phyloP scores from a whole-genome alignment of 1,140 invertebrate species.

The Diabrotica undecimpunctata region DNA sequence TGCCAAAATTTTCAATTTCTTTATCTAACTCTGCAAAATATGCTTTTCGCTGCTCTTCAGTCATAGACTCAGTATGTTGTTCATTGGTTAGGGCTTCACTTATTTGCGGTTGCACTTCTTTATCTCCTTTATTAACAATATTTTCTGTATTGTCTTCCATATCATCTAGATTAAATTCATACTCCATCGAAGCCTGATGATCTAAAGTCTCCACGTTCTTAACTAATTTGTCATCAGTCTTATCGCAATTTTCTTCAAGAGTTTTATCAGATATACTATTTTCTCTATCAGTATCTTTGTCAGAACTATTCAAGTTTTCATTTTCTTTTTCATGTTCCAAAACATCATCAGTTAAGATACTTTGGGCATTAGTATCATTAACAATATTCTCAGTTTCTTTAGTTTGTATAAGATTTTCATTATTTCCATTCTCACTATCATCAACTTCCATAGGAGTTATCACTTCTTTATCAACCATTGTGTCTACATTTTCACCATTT shows the following conservation, averaged over 20 bases:
- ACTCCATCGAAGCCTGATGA: constrained; percentile 21
- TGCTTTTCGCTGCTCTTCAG: not conserved
- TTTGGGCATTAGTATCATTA: not conserved
- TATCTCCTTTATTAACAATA: not conserved
- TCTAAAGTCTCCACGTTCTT: not conserved
- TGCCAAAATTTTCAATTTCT: constrained; percentile 28
- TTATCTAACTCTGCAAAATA: constrained; percentile 22
- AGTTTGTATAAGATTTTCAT: not conserved
- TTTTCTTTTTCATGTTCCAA: not conserved
- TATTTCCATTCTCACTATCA: not conserved
- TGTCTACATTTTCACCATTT: not conserved
- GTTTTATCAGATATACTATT: not conserved
- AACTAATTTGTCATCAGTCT: not conserved
- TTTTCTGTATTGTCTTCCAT: constrained; percentile 26
- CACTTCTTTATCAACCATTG: no score
- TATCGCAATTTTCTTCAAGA: not conserved
- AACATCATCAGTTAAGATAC: no score
- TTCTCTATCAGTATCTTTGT: not conserved
- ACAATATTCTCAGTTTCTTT: not conserved
- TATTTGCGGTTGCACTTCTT: no score
- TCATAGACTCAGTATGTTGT: not conserved
- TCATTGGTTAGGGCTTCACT: no score
- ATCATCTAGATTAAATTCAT: constrained; percentile 35
- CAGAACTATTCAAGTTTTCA: not conserved
- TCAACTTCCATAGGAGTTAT: not conserved